Evolutionary conservation across 2,797 vertebrate species (phyloP).

Genomic region (Rhinella marina): DNA sequence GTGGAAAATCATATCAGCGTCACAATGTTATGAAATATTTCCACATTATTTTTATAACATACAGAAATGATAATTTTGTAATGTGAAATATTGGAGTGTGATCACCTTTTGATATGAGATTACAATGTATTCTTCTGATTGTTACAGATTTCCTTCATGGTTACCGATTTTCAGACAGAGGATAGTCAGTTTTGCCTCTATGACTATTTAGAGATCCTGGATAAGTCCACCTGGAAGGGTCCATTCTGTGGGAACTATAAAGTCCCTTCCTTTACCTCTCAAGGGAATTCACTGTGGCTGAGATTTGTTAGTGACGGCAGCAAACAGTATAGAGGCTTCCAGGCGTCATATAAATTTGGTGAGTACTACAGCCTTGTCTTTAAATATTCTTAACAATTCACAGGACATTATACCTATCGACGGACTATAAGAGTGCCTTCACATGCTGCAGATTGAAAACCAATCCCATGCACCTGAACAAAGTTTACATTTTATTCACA

Average conservation of each 20-base stretch:
- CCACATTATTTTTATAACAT: too few species aligned
- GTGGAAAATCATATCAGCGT: too few species aligned
- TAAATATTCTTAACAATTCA: neutral
- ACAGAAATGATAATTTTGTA: too few species aligned
- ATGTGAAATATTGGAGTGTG: too few species aligned
- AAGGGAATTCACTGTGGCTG: neutral
- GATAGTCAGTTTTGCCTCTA: neutral
- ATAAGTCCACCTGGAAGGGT: accelerated
- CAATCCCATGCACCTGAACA: too few species aligned
- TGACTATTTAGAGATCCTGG: neutral
- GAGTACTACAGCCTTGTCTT: neutral
- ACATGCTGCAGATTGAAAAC: too few species aligned
- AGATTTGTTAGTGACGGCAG: neutral
- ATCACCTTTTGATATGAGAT: too few species aligned
- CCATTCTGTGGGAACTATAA: neutral
- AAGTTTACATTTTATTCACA: too few species aligned
- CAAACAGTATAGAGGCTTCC: neutral
- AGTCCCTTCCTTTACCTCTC: neutral
- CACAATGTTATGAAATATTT: too few species aligned
- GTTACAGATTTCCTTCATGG: neutral
- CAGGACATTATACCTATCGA: neutral
- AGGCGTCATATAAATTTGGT: conserved; percentile 31
- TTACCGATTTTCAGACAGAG: neutral
- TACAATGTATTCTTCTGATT: too few species aligned
- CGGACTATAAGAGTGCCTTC: too few species aligned